Evolutionary conservation across 1,140 invertebrate genomes (phyloP), one percentile per base, ranked within the genome.

Genomic region (Grapholita molesta): DNA sequence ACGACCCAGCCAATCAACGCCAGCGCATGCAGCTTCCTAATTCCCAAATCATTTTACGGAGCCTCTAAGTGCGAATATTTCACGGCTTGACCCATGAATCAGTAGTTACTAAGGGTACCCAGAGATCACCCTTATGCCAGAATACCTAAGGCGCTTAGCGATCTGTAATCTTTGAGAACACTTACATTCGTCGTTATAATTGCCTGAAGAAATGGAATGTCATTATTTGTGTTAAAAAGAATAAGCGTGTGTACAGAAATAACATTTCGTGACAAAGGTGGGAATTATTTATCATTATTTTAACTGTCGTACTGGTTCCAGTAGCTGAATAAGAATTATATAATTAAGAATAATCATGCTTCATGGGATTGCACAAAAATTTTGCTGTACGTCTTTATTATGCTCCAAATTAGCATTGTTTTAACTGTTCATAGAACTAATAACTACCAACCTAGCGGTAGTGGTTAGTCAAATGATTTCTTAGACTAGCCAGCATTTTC

Each of bases 191-290:
- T 71, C 61, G 35, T 67, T 69, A 64, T 69, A 71, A 74, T 74
- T 69, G 66, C 32, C 68, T 48, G 53, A 70, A 69, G 67, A 74
- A 70, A 74, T 71, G 66, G 72, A 67, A 71, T 71, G 69, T 35
- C 52, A 30, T 52, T 74, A 70, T 69, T 70, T 70, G 32, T 21
- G 66, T 77, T 73, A 73, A 71, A 18, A 71, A 71, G 70, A 68
- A 73, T 70, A 77, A 73, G 69, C 55, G 32, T 64, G 68, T 69
- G 66, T 48, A 66, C 68, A 52, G 30, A 32, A 70, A 70, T 68
- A 70, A 72, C 68, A n/a, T 65, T 42, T 67, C 24, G 53, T 70
- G 68, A 75, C 73, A 75, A 75, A 75, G 73, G 64, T 70, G 73
- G 70, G 73, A 75, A 72, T 38, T 64, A 25, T 64, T 69, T 48